Base-by-base conservation (phyloP, 1,140 invertebrate species). In the Saccostrea glomerata region DNA sequence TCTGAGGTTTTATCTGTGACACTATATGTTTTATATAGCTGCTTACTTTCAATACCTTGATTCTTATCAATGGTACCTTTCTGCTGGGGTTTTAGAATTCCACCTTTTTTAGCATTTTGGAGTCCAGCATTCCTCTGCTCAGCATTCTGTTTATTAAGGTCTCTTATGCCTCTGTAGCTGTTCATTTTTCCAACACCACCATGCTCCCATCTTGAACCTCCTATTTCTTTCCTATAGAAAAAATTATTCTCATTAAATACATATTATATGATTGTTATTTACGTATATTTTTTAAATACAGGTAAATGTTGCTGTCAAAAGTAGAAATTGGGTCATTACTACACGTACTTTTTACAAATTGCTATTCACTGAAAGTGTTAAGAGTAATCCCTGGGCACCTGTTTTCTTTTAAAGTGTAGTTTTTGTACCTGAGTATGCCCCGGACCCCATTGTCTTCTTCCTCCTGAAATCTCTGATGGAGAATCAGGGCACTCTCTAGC, bases 91-190 rank as follows among this genome's bases (percentile, higher is more conserved):
- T 77, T 15, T 77, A 25, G 25, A 15, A 11, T 20, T 17, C 58
- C 70, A 13, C 25, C 15, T n/a, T 63, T n/a, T 63, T 20, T 63
- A 17, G 58, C 58, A 63, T 63, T 63, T n/a, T 20, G 15, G 7
- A 6, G 17, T 63, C 58, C 58, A 77, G 70, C 30, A 12, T 36
- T 77, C 70, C 13, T 77, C 11, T 77, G 70, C 13, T 77, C 70
- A 15, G 70, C 36, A 11, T 77, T 77, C 25, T 30, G 23, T 77
- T 36, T 77, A 17, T 77, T 77, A 47, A 93, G 97, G 91, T 99
- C 92, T 54, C 87, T 88, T 54, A 86, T 87, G 15, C 90, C 90
- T 73, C 90, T 90, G 89, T 93, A 93, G 13, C 90, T 91, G 47
- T 83, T 86, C 23, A 93, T 63, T 86, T 92, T 93, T 23, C 93